Evolutionary conservation across 2,113 vertebrate genomes (phyloP).

Genomic region (Agelaius phoeniceus): DNA sequence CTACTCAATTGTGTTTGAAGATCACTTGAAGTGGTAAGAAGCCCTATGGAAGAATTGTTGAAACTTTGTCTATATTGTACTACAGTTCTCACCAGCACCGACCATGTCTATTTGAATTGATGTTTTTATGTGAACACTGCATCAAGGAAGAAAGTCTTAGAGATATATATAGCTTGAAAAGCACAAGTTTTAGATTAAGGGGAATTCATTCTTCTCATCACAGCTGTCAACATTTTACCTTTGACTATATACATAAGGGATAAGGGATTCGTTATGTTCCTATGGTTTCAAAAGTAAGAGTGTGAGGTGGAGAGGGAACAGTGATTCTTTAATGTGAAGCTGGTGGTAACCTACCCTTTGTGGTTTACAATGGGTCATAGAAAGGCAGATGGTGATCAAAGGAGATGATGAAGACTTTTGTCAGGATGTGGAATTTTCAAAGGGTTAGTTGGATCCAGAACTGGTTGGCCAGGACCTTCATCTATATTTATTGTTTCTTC

Average conservation of each 20-base stretch:
- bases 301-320: not conserved
- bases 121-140: not conserved
- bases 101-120: not conserved
- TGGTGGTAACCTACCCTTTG: not conserved
- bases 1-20: not conserved
- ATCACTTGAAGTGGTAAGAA: not conserved
- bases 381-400: not conserved
- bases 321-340: not conserved
- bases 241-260: not conserved
- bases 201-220: not conserved
- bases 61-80: not conserved
- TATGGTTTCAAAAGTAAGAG: not conserved
- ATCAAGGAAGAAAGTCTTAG: not conserved
- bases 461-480: not conserved
- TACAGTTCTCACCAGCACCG: not conserved
- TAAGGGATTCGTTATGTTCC: conserved; percentile 6
- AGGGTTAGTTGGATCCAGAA: not conserved
- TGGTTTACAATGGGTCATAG: not conserved
- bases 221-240: conserved; percentile 32
- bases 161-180: not conserved
- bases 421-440: not conserved
- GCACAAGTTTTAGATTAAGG: not conserved
- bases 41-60: not conserved
- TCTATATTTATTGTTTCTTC: not conserved
- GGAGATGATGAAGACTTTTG: not conserved